phyloP scores from a whole-genome alignment of 2,888 invertebrate species.

The Agriopis leucophaearia region DNA sequence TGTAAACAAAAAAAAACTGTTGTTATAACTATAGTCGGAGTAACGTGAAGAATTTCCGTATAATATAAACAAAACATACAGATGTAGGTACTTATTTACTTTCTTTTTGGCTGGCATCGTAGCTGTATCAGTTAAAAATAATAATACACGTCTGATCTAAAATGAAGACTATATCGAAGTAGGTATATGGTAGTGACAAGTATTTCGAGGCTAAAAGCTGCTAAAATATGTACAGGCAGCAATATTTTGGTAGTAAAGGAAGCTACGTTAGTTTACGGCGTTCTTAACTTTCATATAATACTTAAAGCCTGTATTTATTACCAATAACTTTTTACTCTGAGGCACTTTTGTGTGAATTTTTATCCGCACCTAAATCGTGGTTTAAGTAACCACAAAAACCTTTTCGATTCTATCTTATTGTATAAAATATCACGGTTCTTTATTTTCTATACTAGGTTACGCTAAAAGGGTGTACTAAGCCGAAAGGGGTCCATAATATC shows the following conservation, averaged over 20 bases:
- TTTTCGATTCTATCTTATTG: slow-evolving; percentile 34
- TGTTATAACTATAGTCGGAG: no score
- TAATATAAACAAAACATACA: no score
- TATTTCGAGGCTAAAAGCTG: slow-evolving; percentile 11
- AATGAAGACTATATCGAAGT: no score
- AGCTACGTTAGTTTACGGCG: slow-evolving; percentile 38
- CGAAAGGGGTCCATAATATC: no score
- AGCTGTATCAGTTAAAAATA: no score
- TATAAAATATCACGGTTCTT: slow-evolving; percentile 6
- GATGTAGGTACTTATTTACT: no score
- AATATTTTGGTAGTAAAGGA: slow-evolving; percentile 27
- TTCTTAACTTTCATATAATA: slow-evolving; percentile 45
- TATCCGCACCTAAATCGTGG: slow-evolving; percentile 41
- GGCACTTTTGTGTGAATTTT: slow-evolving; percentile 44
- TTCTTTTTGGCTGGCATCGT: no score
- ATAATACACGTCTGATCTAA: no score
- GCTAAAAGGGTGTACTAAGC: no score
- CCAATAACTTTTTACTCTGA: slow-evolving; percentile 44
- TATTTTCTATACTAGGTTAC: not conserved
- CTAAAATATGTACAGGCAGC: slow-evolving; percentile 30
- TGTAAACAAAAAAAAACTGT: no score
- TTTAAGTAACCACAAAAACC: slow-evolving; percentile 38
- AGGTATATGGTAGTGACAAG: slow-evolving; percentile 7
- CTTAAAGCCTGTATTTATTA: slow-evolving; percentile 47
- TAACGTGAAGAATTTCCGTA: no score